These are phyloP conservation scores for Zenarchopterus dispar DNA, from an alignment of 2,797 vertebrate genomes.

Conservation along the genomic window DNA sequence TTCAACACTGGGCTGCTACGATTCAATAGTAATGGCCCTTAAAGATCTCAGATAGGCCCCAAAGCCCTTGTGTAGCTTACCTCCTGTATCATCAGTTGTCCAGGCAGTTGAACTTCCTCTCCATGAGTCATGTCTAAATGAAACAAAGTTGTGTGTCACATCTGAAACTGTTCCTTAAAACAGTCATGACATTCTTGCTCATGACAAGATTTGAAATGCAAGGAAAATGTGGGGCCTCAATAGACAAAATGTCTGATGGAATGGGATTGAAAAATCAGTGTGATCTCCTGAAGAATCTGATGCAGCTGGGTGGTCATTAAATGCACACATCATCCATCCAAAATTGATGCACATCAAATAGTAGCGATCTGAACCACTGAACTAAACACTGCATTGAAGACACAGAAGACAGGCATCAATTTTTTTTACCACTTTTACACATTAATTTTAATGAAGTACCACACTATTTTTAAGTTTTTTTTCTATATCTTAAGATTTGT, in stretches of 20 bases:
- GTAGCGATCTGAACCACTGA: constrained; percentile 60
- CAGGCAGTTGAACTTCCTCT: neutral
- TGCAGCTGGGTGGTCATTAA: constrained; percentile 31
- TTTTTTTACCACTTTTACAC: no score
- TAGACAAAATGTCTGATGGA: neutral
- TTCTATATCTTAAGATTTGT: no score
- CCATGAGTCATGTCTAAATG: neutral
- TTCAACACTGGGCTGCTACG: constrained; percentile 19
- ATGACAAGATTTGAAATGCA: neutral
- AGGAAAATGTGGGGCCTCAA: constrained; percentile 2
- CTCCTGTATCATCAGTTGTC: neutral
- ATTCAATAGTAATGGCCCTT: constrained; percentile 37
- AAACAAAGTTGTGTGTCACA: neutral
- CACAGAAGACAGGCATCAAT: no score
- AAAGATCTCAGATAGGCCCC: neutral
- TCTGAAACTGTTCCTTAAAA: neutral
- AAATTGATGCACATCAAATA: constrained; percentile 73
- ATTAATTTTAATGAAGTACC: no score
- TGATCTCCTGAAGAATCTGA: constrained; percentile 28
- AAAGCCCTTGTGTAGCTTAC: constrained; percentile 7
- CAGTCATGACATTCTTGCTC: neutral
- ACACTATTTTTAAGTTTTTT: no score
- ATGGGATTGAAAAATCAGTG: neutral
- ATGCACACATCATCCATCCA: constrained; percentile 41
- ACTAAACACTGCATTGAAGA: constrained; percentile 15